Base-by-base conservation (phyloP, 2,113 vertebrate species). In the Corydoras sp. region DNA sequence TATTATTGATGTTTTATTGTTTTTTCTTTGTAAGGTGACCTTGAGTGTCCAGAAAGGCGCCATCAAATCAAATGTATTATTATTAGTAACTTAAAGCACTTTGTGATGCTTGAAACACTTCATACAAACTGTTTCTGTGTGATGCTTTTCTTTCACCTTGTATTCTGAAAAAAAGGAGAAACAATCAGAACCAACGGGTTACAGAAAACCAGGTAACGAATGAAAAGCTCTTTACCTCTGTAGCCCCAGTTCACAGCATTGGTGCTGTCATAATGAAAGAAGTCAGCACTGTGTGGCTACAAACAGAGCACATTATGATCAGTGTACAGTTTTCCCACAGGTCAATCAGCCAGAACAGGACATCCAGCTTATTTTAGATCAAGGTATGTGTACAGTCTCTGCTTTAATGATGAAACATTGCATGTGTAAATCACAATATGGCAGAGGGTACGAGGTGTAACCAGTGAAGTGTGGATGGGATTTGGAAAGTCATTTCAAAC, bases 201-300 rank as follows among this genome's bases (percentile, higher is more conserved):
- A 43, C 4, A 43, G 35, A 43, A 43, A 43, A 43, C 7, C 35
- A 43, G 35, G 35, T 43, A 5, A 8, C 35, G 4, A 5, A 5
- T 43, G 35, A 43, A 43, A 43, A 43, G 4, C 35, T 43, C 35
- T 80, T 86, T 77, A 97, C 96, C 96, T 95, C 92, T 87, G 89
- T 95, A 93, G 31, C 94, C 94, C 95, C 94, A 97, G 79, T 96
- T 98, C 71, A 94, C 94, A 3, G 92, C 91, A 0, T 94, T 94
- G 31, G 89, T 92, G 89, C 95, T 94, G 90, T 97, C 94, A 0
- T 95, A 95, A 83, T 97, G 93, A 85, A 93, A 97, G 68, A 93
- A 93, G 79, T 98, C 95, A 0, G 90, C 88, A 12, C 92, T 86
- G 56, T 83, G 86, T 32, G 88, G 86, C 89, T 89, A 77, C 18